Conservation (phyloP, 2,888 invertebrate genomes). For the Orchesellides sinensis region DNA sequence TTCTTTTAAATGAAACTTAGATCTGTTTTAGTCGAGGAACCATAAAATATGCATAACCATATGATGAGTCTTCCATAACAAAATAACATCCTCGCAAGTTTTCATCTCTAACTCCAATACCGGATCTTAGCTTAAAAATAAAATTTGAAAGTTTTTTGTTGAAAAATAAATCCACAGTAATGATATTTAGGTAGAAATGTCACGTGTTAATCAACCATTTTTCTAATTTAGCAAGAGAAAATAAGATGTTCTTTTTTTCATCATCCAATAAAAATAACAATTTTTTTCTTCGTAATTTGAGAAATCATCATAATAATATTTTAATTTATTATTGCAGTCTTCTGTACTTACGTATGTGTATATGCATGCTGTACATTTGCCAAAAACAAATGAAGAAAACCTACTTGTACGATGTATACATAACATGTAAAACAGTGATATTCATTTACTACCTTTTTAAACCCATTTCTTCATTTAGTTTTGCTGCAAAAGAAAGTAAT, state of each 20-base stretch:
- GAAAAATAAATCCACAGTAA: too few species aligned
- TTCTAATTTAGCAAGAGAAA: constrained; percentile 41
- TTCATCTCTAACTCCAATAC: constrained; percentile 21
- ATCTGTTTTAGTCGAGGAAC: not conserved
- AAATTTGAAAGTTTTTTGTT: constrained; percentile 43
- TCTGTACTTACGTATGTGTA: not conserved
- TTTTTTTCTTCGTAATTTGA: constrained; percentile 39
- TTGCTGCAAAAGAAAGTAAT: constrained; percentile 60
- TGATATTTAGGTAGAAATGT: constrained; percentile 47
- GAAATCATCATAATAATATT: constrained; percentile 50
- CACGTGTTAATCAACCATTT: constrained; percentile 65
- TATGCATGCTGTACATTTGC: not conserved
- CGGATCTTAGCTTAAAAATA: constrained; percentile 13
- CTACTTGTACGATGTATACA: not conserved
- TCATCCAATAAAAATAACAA: constrained; percentile 24
- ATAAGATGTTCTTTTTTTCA: constrained; percentile 21
- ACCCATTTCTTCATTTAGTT: not conserved
- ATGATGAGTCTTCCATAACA: not conserved
- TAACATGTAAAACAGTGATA: not conserved
- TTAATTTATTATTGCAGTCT: constrained; percentile 34
- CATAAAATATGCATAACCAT: too few species aligned
- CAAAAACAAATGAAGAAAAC: not conserved
- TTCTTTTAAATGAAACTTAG: not conserved
- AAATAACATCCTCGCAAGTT: constrained; percentile 9
- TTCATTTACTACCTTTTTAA: not conserved